Evolutionary conservation across 2,797 vertebrate genomes (phyloP).

Genomic region (Macrochelys suwanniensis): DNA sequence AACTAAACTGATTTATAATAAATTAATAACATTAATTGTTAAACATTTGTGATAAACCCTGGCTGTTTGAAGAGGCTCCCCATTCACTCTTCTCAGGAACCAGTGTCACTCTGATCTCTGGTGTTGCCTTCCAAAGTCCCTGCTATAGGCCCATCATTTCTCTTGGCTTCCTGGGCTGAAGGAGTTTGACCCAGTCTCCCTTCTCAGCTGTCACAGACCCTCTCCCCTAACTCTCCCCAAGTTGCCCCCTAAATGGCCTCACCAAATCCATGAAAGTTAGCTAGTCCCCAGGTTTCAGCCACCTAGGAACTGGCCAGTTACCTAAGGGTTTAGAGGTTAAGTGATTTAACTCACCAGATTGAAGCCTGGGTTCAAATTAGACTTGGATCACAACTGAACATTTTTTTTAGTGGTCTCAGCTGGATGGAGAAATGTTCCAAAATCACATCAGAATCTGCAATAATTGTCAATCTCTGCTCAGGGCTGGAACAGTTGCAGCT

Average conservation of each 20-base stretch:
- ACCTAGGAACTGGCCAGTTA: accelerated
- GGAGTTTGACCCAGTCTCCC: not conserved
- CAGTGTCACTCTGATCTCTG: not conserved
- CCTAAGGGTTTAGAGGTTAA: accelerated
- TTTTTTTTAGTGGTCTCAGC: accelerated
- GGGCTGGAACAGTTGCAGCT: not conserved
- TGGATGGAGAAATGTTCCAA: not conserved
- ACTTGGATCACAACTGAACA: accelerated
- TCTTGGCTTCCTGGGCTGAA: not conserved
- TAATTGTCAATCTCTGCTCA: not conserved
- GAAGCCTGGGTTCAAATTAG: not conserved
- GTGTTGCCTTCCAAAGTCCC: not conserved
- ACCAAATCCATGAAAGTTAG: not conserved
- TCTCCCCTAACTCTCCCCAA: not conserved
- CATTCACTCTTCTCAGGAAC: not conserved
- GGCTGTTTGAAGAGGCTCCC: not conserved
- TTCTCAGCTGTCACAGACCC: not conserved
- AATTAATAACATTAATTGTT: not conserved
- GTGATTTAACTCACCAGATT: not conserved
- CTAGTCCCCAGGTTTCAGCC: not conserved
- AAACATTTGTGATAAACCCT: not conserved
- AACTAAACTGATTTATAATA: not conserved
- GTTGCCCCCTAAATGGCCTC: not conserved
- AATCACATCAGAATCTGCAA: not conserved
- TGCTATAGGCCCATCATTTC: not conserved